A percentile compares a stretch with the other conserved stretches of the same genome.
These are phyloP conservation scores for Smutsia gigantea DNA, from an alignment of 2,797 vertebrate species.

Conservation along the genomic window DNA sequence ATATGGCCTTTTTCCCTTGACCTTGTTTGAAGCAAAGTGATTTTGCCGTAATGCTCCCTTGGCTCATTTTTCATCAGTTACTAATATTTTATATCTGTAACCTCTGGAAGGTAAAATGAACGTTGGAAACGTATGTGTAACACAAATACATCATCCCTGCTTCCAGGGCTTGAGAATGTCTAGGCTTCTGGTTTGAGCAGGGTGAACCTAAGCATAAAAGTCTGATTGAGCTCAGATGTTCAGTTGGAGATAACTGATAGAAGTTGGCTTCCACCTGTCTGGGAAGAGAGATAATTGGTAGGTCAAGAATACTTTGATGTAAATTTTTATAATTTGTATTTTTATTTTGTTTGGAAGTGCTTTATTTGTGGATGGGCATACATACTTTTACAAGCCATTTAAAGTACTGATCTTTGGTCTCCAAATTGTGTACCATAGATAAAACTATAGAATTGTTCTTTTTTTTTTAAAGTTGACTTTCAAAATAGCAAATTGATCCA, in stretches of 20 bases:
- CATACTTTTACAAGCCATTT: neutral
- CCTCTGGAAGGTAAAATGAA: constrained; percentile 6
- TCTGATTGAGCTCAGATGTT: neutral
- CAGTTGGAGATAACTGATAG: neutral
- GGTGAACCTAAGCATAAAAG: neutral
- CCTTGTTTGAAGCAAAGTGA: neutral
- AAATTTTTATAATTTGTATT: constrained; percentile 49
- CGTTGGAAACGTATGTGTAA: neutral
- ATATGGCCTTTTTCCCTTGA: neutral
- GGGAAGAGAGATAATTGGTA: constrained; percentile 33
- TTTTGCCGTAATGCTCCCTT: constrained; percentile 4
- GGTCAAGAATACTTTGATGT: constrained; percentile 32
- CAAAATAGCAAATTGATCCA: constrained; percentile 23
- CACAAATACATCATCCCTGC: neutral
- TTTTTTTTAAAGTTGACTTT: constrained; percentile 61
- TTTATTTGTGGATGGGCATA: neutral
- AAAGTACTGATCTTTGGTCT: constrained; percentile 50
- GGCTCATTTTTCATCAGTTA: constrained; percentile 20
- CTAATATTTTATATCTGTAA: neutral
- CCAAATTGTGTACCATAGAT: constrained; percentile 6
- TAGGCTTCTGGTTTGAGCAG: neutral
- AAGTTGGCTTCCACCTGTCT: constrained; percentile 2
- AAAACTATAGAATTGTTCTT: constrained; percentile 13
- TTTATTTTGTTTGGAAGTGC: constrained; percentile 50
- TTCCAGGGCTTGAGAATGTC: neutral